Percentiles rank a stretch among this genome's conserved stretches.
phyloP scores from a whole-genome alignment of 2,888 invertebrate species.

The Agriopis marginaria region DNA sequence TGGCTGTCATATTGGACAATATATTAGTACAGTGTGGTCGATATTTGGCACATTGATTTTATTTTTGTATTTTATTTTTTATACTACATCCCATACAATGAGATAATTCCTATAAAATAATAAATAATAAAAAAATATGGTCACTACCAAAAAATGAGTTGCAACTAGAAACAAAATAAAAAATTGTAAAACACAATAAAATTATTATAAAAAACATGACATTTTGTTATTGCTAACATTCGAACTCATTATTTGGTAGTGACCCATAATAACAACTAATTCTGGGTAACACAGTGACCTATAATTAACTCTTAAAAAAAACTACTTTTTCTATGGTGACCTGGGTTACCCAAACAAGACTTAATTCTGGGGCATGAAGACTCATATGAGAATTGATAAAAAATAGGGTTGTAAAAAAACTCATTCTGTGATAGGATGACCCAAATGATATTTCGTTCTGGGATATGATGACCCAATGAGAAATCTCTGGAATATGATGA shows the following conservation, averaged over 20 bases:
- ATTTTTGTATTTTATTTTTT: neutral
- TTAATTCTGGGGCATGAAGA: too few relatives aligned
- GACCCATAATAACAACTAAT: too few relatives aligned
- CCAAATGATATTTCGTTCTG: too few relatives aligned
- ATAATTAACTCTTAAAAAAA: too few relatives aligned
- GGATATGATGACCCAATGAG: too few relatives aligned
- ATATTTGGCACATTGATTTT: constrained; percentile 17
- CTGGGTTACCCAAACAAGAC: too few relatives aligned
- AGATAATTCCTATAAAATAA: neutral
- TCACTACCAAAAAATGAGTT: neutral
- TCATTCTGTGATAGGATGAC: neutral
- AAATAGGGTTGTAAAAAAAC: neutral
- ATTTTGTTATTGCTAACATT: too few relatives aligned
- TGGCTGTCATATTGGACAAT: constrained; percentile 29
- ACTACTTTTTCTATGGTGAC: too few relatives aligned
- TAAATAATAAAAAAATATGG: neutral
- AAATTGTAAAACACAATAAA: neutral
- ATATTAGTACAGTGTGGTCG: constrained; percentile 21
- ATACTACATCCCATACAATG: neutral
- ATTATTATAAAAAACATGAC: too few relatives aligned
- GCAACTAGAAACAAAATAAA: neutral
- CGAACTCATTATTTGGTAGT: too few relatives aligned
- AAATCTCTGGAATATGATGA: too few relatives aligned
- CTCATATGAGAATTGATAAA: neutral
- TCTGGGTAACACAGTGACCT: too few relatives aligned